Evolutionary conservation across 2,888 invertebrate genomes (phyloP).

Genomic region (Drosophila ustulata): DNA sequence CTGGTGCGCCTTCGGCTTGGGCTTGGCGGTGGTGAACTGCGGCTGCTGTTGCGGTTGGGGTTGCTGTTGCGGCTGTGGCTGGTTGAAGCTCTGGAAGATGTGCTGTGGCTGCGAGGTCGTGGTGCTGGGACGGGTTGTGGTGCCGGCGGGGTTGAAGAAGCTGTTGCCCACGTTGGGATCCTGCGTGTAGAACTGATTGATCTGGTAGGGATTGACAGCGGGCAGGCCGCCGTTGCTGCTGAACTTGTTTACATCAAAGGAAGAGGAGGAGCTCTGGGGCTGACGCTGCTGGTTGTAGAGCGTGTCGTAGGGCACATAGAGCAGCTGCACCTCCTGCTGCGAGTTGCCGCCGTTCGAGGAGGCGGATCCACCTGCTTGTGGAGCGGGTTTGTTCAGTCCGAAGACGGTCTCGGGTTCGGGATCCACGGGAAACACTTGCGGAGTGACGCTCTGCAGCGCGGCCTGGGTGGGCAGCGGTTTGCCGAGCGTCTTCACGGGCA

Average conservation of each 20-base stretch:
- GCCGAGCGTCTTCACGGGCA: slow-evolving; percentile 73
- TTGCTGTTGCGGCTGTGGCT: slow-evolving; percentile 43
- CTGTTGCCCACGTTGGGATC: slow-evolving; percentile 75
- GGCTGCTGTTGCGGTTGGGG: slow-evolving; percentile 43
- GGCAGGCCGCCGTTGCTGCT: slow-evolving; percentile 79
- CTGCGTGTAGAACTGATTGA: slow-evolving; percentile 85
- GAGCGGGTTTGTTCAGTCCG: slow-evolving; percentile 67
- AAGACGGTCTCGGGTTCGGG: slow-evolving; percentile 69
- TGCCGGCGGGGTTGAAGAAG: slow-evolving; percentile 65
- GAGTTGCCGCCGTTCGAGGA: slow-evolving; percentile 47
- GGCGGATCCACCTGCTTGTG: slow-evolving; percentile 21
- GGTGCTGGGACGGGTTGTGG: slow-evolving; percentile 81
- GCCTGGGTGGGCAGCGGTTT: slow-evolving; percentile 77
- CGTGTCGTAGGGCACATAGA: slow-evolving; percentile 93
- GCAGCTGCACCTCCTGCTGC: slow-evolving; percentile 90
- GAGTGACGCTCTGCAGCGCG: slow-evolving; percentile 74
- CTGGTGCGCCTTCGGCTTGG: slow-evolving; percentile 91
- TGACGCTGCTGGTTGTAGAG: slow-evolving; percentile 86
- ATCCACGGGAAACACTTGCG: slow-evolving; percentile 76
- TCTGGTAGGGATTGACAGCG: slow-evolving; percentile 85
- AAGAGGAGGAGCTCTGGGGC: slow-evolving; percentile 52
- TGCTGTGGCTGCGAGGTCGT: slow-evolving; percentile 58
- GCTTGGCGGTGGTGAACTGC: slow-evolving; percentile 86
- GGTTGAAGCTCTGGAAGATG: slow-evolving; percentile 77
- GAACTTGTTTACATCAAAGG: slow-evolving; percentile 79